Conservation (phyloP, 2,113 vertebrate species). For the Scopus umbretta region DNA sequence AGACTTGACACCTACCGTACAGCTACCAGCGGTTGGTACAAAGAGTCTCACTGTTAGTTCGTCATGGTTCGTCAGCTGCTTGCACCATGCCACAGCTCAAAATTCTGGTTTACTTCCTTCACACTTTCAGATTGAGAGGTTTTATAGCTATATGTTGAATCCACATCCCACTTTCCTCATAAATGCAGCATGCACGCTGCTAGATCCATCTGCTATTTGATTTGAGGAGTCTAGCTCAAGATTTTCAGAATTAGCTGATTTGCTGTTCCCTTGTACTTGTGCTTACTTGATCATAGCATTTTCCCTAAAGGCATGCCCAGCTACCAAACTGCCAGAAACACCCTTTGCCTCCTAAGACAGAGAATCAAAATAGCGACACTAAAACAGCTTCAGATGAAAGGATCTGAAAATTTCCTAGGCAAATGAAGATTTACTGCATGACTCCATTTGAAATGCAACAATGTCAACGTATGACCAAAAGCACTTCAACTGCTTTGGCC, state of each 20-base stretch:
- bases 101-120: neutral
- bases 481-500: neutral
- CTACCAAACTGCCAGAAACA: neutral
- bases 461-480: neutral
- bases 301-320: neutral
- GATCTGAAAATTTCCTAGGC: neutral
- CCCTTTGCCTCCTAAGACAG: neutral
- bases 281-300: neutral
- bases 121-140: neutral
- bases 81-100: neutral
- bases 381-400: neutral
- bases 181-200: neutral
- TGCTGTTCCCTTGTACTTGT: neutral
- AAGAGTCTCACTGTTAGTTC: neutral
- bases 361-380: neutral
- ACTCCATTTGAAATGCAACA: neutral
- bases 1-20: neutral
- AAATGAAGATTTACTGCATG: neutral
- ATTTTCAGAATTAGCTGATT: neutral
- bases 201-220: neutral
- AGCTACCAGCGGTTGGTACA: neutral
- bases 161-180: neutral
- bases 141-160: neutral
- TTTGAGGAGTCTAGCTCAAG: neutral
- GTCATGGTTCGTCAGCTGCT: neutral